These are phyloP conservation scores for Craseonycteris thonglongyai DNA, from an alignment of 2,113 vertebrate species.

Conservation along the genomic window DNA sequence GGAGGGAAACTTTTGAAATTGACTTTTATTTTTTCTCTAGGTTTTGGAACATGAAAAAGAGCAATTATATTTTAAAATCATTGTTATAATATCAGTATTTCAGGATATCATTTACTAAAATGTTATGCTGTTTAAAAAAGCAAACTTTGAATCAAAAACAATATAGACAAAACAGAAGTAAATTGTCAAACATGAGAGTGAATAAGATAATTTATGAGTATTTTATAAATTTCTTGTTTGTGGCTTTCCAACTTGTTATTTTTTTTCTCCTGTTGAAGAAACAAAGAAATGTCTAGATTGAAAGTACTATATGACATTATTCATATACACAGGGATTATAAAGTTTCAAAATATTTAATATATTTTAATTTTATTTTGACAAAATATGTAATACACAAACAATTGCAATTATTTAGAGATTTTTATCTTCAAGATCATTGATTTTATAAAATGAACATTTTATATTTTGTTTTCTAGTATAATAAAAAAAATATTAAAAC, in stretches of 20 bases:
- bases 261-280: not conserved
- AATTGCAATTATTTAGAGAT: not conserved
- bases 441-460: not conserved
- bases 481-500: not conserved
- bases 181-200: conserved; percentile 33
- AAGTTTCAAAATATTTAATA: not conserved
- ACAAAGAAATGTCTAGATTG: not conserved
- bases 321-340: not conserved
- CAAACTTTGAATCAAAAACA: conserved; percentile 53
- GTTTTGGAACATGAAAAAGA: conserved; percentile 62
- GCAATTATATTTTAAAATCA: conserved; percentile 65
- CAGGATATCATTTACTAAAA: conserved; percentile 35
- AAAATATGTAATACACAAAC: not conserved
- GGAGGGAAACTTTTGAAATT: conserved; percentile 58
- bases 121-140: conserved; percentile 51
- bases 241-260: not conserved
- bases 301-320: not conserved
- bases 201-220: conserved; percentile 29
- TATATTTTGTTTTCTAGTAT: not conserved
- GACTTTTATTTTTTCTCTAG: conserved; percentile 62
- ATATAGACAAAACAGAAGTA: conserved; percentile 57
- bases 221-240: conserved; percentile 50
- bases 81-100: conserved; percentile 63
- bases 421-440: not conserved
- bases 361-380: not conserved